Conservation (phyloP, 2,888 invertebrate species). For the Lepidocyrtoides sp. region DNA sequence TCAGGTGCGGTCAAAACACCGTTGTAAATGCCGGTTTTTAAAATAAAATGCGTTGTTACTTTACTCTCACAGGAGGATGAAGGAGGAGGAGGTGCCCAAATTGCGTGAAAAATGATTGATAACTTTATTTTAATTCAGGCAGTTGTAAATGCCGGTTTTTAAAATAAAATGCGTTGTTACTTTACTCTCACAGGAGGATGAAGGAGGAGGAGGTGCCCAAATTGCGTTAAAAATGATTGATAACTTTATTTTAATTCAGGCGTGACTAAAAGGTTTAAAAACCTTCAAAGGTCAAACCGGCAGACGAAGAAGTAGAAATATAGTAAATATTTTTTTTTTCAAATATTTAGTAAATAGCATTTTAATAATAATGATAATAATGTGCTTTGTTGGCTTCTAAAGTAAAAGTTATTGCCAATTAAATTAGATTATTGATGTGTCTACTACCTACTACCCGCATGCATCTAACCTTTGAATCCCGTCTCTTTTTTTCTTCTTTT, state of each 20-base stretch:
- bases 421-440: neutral
- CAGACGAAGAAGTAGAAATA: neutral
- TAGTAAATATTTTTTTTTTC: neutral
- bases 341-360: too few species aligned
- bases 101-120: too few species aligned
- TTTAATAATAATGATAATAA: neutral
- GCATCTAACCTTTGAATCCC: neutral
- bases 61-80: too few species aligned
- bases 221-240: conserved; percentile 60
- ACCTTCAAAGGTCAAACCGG: conserved; percentile 48
- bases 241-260: conserved; percentile 71
- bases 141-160: too few species aligned
- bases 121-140: too few species aligned
- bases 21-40: conserved; percentile 64
- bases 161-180: too few species aligned
- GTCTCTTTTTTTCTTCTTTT: neutral
- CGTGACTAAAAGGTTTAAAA: conserved; percentile 52
- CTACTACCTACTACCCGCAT: conserved; percentile 60
- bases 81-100: too few species aligned
- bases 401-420: conserved; percentile 62
- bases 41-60: too few species aligned
- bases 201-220: conserved; percentile 3
- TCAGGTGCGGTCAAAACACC: conserved; percentile 79
- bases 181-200: too few species aligned
- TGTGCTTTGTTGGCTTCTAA: conserved; percentile 36